Evolutionary conservation across 1,140 invertebrate species (phyloP), one percentile per base, ranked within the genome.

Genomic region (Brevipalpus yothersi): DNA sequence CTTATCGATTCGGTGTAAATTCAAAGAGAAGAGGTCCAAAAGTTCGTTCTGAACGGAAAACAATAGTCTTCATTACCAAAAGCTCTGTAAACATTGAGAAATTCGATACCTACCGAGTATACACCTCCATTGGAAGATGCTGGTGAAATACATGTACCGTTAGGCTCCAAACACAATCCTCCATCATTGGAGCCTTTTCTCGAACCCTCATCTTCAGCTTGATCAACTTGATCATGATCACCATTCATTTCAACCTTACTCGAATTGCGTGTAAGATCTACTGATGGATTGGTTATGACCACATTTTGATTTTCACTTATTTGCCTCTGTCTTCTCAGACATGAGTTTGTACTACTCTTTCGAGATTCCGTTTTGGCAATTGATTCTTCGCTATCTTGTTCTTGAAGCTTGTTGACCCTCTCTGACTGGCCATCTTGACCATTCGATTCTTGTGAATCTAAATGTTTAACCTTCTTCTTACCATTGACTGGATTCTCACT

Each of bases 1-100:
- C 72, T 95, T 95, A 69, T 95, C 90, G 63, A 95, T 94, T 23
- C 90, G 76, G 71, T 94, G 89, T 1, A 94, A 70, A 71, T 94
- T 94, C 21, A 90, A 69, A 0, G 84, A 86, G 67, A 93, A 93
- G 58, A 77, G 79, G 66, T 92, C 85, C 53, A 93, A 71, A 47
- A 92, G 69, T 68, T 58, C 56, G 59, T 58, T 63, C 51, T 61
- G 23, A 23, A 23, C 49, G 23, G 31, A 49, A 17, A 53, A 23
- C 1, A 23, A 49, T 11, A 42, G n/a, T 42, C 10, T 42, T 42
- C 15, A 19, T 42, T 51, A 13, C 4, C 9, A 51, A n/a, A n/a
- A 13, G 21, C 7, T 51, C 10, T 13, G 2, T 51, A 2, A 10
- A 56, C 9, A n/a, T 51, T 17, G n/a, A 51, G 1, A 45, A 45